A percentile compares a stretch with the other conserved stretches of the same genome.
Conservation (phyloP, 2,888 invertebrate genomes). For the Drosophila setosimentum region DNA sequence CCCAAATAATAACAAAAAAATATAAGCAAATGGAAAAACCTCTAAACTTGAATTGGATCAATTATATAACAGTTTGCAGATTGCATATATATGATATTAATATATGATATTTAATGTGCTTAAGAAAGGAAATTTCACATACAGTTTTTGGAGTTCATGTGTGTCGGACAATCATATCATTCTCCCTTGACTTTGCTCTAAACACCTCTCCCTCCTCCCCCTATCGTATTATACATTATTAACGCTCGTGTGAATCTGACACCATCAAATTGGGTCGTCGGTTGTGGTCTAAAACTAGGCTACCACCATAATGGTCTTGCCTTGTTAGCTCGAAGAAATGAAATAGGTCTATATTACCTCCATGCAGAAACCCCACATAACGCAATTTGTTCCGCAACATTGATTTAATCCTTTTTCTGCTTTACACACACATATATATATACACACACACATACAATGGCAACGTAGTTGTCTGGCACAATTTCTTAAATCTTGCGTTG, state of each 20-base stretch:
- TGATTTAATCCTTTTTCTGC: constrained; percentile 78
- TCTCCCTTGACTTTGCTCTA: constrained; percentile 21
- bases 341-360: constrained; percentile 69
- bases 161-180: constrained; percentile 14
- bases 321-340: constrained; percentile 70
- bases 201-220: background rate
- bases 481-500: constrained; percentile 73
- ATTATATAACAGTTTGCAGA: background rate
- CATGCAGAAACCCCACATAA: constrained; percentile 51
- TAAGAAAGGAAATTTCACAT: constrained; percentile 17
- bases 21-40: background rate
- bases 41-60: constrained; percentile 4
- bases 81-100: no score
- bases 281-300: constrained; percentile 52
- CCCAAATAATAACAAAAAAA: constrained; percentile 10
- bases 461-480: constrained; percentile 45
- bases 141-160: constrained; percentile 31
- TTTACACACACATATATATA: constrained; percentile 30
- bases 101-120: background rate
- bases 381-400: constrained; percentile 78
- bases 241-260: constrained; percentile 78
- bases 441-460: constrained; percentile 22
- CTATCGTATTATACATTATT: constrained; percentile 58
- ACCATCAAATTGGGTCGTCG: constrained; percentile 77
- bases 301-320: constrained; percentile 59